These are phyloP conservation scores for Caenorhabditis imperialis DNA, from an alignment of 2,888 invertebrate genomes.

Conservation along the genomic window DNA sequence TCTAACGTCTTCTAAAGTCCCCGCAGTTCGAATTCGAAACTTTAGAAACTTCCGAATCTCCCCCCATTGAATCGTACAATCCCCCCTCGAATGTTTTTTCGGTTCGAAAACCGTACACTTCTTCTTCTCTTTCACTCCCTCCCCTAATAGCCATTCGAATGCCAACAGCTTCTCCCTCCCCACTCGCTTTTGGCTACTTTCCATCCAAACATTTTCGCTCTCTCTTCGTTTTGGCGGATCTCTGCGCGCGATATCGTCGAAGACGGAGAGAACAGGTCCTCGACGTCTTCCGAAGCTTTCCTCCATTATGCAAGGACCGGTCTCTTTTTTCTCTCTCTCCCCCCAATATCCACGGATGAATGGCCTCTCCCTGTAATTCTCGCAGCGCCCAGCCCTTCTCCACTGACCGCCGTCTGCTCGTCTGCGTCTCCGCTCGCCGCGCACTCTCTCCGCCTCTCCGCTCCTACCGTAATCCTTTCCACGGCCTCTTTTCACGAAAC, in stretches of 20 bases:
- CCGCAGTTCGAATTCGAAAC: no score
- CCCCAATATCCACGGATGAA: background rate
- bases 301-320: conserved; percentile 53
- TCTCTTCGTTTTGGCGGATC: conserved; percentile 16
- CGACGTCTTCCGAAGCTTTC: conserved; percentile 18
- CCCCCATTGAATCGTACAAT: no score
- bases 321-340: conserved; percentile 23
- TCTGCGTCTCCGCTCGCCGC: conserved; percentile 20
- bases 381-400: conserved; percentile 18
- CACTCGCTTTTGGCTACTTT: no score
- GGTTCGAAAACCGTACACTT: no score
- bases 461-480: conserved; percentile 33
- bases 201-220: background rate
- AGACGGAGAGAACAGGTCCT: conserved; percentile 49
- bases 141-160: background rate
- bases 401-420: conserved; percentile 47
- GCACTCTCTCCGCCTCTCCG: conserved; percentile 8
- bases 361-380: conserved; percentile 11
- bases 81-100: background rate
- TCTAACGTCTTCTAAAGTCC: no score
- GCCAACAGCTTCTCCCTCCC: background rate
- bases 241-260: conserved; percentile 32
- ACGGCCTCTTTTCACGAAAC: no score
- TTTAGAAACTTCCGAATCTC: no score
- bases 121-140: no score